Conservation (phyloP, 1,140 invertebrate genomes). For the Maconellicoccus hirsutus region DNA sequence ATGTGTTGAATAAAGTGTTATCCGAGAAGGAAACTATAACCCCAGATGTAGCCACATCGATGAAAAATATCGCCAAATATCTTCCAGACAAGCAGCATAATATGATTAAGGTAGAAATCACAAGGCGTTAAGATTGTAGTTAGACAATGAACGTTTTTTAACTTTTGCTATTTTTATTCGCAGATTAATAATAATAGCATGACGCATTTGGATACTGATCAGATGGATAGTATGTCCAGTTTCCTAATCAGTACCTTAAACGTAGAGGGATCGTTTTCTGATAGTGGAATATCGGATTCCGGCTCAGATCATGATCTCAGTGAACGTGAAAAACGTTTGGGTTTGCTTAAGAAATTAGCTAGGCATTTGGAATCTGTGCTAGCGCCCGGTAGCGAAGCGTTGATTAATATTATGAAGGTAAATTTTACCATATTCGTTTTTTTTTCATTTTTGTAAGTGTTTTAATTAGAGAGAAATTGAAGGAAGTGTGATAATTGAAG, state of each 20-base stretch:
- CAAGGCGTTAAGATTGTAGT: too few relatives aligned
- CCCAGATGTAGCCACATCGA: conserved; percentile 46
- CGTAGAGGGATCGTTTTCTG: conserved; percentile 46
- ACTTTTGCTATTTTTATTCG: neutral
- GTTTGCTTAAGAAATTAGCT: conserved; percentile 49
- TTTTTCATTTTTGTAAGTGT: too few relatives aligned
- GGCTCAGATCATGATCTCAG: conserved; percentile 60
- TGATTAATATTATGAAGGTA: conserved; percentile 1
- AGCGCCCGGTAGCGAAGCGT: conserved; percentile 43
- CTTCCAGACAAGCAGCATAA: conserved; percentile 49
- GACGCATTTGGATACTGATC: neutral
- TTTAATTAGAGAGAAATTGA: too few relatives aligned
- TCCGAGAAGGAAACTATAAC: conserved; percentile 44
- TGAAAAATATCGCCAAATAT: conserved; percentile 52
- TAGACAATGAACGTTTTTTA: neutral
- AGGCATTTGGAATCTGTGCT: conserved; percentile 52
- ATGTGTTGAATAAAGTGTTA: conserved; percentile 46
- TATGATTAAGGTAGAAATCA: neutral
- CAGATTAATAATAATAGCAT: neutral
- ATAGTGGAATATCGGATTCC: conserved; percentile 63
- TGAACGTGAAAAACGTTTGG: conserved; percentile 55
- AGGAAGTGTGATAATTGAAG: too few relatives aligned
- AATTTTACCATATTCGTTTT: neutral
- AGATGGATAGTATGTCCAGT: neutral
- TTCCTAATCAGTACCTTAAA: conserved; percentile 10